Base-by-base conservation (phyloP, 2,888 invertebrate species). In the Hydriomena furcata region DNA sequence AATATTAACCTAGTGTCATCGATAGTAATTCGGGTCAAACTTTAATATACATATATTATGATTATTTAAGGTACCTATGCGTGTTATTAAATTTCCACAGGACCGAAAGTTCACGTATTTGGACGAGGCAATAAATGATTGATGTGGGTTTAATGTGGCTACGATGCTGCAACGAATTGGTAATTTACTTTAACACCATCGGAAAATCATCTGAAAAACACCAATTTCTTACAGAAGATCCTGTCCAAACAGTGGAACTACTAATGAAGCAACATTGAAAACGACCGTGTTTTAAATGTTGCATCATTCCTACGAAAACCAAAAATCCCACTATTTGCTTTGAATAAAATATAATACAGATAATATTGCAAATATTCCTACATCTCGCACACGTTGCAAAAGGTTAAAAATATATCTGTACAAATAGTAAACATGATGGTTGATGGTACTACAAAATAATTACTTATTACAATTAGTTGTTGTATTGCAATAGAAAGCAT, bases 1-100 rank as follows among this genome's bases (percentile, higher is more conserved):
- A n/a, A 17, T 3, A 17, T 17, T 3, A 37, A 43, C 7, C 7
- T 28, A 30, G 25, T 31, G 32, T 20, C 32, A 46, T 12, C 17
- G 17, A n/a, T 21, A 5, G 46, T 21, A 44, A 57, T 53, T 55
- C 35, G 27, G 57, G 57, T 57, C 57, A 54, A 48, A 44, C 32
- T 35, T 38, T 30, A 44, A 28, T 37, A 28, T 40, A 17, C 2
- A 2, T 2, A 17, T 17, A 17, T 11, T 8, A 42, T 28, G 48
- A 51, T 54, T 41, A 55, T 38, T 40, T 12, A 52, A 54, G 54
- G 44, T 52, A n/a, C n/a, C n/a, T n/a, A 34, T 54, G 40, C 55
- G 43, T 55, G 43, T 44, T 49, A 58, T 54, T 57, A 61, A 56
- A 56, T 61, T 58, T 42, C 46, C 50, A 55, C 37, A 58, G 46